Evolutionary conservation across 2,888 invertebrate species (phyloP).

Genomic region (Napeogenes sylphis): DNA sequence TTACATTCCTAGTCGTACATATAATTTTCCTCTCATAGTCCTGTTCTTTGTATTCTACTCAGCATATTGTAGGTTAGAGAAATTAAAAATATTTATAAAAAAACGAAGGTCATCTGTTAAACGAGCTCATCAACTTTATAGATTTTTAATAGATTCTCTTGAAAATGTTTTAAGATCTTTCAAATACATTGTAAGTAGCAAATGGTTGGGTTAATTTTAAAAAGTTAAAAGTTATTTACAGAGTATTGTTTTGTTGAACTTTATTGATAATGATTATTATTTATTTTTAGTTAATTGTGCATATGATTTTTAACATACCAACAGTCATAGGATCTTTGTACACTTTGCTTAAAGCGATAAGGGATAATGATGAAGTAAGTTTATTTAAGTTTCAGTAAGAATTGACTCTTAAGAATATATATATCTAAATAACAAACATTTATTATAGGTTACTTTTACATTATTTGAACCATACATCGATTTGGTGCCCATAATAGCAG

Average conservation of each 20-base stretch:
- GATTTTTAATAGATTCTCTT: not conserved
- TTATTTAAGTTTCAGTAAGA: not conserved
- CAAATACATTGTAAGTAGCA: not conserved
- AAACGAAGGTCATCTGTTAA: not conserved
- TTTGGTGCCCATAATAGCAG: constrained; percentile 2
- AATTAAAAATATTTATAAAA: not conserved
- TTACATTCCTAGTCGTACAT: not conserved
- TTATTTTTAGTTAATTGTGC: not conserved
- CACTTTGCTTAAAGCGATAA: not conserved
- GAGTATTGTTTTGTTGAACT: no score
- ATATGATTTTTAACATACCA: not conserved
- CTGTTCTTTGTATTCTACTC: not conserved
- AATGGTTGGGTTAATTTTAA: no score
- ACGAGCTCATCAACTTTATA: not conserved
- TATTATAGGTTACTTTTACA: no score
- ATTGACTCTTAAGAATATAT: no score
- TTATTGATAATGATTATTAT: no score
- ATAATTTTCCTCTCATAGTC: not conserved
- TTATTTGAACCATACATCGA: not conserved
- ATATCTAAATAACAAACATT: no score
- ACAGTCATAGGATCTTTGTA: not conserved
- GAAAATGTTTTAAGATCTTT: not conserved
- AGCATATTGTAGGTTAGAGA: not conserved
- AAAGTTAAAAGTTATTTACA: no score
- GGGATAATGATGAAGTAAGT: not conserved